A percentile compares a stretch with the other conserved stretches of the same genome.
Conservation (phyloP, 2,888 invertebrate species). For the Polyommatus iphigenia region DNA sequence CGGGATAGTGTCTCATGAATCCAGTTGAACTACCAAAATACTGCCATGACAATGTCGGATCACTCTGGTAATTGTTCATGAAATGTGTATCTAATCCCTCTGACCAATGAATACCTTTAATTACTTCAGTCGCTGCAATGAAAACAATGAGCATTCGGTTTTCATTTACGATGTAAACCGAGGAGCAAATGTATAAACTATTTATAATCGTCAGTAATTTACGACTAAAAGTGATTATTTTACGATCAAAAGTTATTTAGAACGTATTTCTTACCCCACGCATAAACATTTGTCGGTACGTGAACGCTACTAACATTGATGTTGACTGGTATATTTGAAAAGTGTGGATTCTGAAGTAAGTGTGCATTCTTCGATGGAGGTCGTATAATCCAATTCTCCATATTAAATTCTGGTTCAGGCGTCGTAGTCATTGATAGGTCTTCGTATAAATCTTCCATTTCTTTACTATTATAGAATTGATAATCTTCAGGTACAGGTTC, state of each 20-base stretch:
- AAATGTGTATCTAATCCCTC: conserved; percentile 94
- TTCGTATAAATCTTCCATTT: conserved; percentile 81
- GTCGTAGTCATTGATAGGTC: conserved; percentile 71
- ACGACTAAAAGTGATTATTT: conserved; percentile 18
- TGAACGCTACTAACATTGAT: conserved; percentile 93
- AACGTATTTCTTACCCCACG: conserved; percentile 82
- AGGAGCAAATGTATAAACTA: neutral
- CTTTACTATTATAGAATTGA: conserved; percentile 86
- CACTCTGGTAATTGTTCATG: conserved; percentile 90
- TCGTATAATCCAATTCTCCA: conserved; percentile 76
- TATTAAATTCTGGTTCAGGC: conserved; percentile 76
- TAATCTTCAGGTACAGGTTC: conserved; percentile 81
- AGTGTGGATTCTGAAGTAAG: conserved; percentile 85
- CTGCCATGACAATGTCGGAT: conserved; percentile 97
- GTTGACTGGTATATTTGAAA: conserved; percentile 88
- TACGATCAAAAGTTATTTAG: conserved; percentile 23
- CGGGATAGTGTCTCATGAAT: conserved; percentile 98
- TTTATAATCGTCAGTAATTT: neutral
- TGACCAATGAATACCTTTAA: conserved; percentile 97
- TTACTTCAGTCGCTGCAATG: conserved; percentile 87
- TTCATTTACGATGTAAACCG: neutral
- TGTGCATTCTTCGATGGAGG: conserved; percentile 82
- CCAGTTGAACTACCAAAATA: conserved; percentile 98
- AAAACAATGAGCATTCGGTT: neutral
- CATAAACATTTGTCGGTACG: conserved; percentile 97